These are phyloP conservation scores for Cerceris ruficornis DNA, from an alignment of 2,888 invertebrate species.

Conservation along the genomic window DNA sequence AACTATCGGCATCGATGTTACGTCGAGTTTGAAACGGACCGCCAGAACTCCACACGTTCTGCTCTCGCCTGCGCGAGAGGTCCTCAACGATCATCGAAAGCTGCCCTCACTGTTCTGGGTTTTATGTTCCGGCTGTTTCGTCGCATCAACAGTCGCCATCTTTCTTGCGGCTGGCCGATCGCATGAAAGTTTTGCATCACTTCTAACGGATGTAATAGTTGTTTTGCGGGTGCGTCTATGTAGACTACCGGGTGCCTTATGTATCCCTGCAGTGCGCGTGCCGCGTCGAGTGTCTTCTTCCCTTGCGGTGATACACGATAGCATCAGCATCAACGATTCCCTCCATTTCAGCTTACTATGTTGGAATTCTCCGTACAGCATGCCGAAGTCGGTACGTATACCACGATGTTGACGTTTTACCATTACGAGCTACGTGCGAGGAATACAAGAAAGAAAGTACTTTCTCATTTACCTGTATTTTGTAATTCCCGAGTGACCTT, in stretches of 20 bases:
- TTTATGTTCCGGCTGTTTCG: neutral
- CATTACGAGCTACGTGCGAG: slow-evolving; percentile 35
- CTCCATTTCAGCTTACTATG: slow-evolving; percentile 58
- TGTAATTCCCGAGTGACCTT: slow-evolving; percentile 47
- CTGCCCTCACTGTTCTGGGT: too few species aligned
- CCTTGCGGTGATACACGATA: slow-evolving; percentile 30
- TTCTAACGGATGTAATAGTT: neutral
- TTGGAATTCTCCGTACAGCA: slow-evolving; percentile 70
- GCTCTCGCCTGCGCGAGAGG: too few species aligned
- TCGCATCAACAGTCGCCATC: slow-evolving; percentile 26
- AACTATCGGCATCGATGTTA: slow-evolving; percentile 1
- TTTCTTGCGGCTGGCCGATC: slow-evolving; percentile 17
- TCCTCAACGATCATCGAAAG: too few species aligned
- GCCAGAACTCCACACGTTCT: neutral
- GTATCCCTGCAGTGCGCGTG: slow-evolving; percentile 32
- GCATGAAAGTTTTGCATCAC: slow-evolving; percentile 18
- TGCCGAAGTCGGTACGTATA: slow-evolving; percentile 72
- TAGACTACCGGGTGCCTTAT: slow-evolving; percentile 15
- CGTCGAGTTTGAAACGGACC: slow-evolving; percentile 8
- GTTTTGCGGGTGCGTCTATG: slow-evolving; percentile 35
- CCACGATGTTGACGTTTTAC: slow-evolving; percentile 20
- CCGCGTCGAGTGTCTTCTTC: slow-evolving; percentile 13
- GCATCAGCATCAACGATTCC: slow-evolving; percentile 21
- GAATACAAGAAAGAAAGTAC: slow-evolving; percentile 56
- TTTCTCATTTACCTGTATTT: slow-evolving; percentile 54